Evolutionary conservation across 2,113 vertebrate genomes (phyloP).

Genomic region (Lutjanus erythropterus): DNA sequence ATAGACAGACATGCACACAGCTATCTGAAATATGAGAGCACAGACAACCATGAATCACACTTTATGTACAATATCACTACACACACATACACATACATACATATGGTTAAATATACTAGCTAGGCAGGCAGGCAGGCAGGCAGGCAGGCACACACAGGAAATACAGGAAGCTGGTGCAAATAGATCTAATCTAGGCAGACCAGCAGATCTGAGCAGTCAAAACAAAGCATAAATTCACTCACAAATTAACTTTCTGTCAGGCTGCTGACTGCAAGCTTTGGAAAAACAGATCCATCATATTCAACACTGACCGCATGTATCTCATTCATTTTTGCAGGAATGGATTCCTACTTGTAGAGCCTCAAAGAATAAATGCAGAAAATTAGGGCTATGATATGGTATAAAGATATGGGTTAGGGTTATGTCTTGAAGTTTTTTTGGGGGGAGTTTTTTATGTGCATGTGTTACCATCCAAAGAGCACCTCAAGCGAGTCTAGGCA

Average conservation of each 20-base stretch:
- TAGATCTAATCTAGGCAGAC: slow-evolving; percentile 49
- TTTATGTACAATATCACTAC: slow-evolving; percentile 36
- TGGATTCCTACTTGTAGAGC: background rate
- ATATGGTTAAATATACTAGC: slow-evolving; percentile 37
- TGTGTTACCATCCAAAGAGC: too few relatives aligned
- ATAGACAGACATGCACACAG: slow-evolving; percentile 19
- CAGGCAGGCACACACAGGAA: too few relatives aligned
- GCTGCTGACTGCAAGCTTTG: slow-evolving; percentile 9
- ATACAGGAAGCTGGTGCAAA: slow-evolving; percentile 46
- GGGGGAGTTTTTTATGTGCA: too few relatives aligned
- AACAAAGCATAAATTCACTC: slow-evolving; percentile 46
- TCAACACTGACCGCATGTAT: background rate
- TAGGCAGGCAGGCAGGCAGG: too few relatives aligned
- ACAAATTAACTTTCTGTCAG: slow-evolving; percentile 28
- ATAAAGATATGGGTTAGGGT: too few relatives aligned
- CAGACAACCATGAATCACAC: slow-evolving; percentile 40
- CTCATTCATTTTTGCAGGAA: background rate
- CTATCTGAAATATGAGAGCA: slow-evolving; percentile 43
- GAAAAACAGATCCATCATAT: slow-evolving; percentile 37
- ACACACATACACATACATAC: slow-evolving; percentile 53
- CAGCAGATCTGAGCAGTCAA: slow-evolving; percentile 34
- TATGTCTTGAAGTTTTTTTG: too few relatives aligned
- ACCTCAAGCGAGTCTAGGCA: too few relatives aligned
- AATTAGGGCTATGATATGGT: too few relatives aligned
- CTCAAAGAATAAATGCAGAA: slow-evolving; percentile 4